Base-by-base conservation (phyloP, 2,113 vertebrate species). In the Carassius auratus region DNA sequence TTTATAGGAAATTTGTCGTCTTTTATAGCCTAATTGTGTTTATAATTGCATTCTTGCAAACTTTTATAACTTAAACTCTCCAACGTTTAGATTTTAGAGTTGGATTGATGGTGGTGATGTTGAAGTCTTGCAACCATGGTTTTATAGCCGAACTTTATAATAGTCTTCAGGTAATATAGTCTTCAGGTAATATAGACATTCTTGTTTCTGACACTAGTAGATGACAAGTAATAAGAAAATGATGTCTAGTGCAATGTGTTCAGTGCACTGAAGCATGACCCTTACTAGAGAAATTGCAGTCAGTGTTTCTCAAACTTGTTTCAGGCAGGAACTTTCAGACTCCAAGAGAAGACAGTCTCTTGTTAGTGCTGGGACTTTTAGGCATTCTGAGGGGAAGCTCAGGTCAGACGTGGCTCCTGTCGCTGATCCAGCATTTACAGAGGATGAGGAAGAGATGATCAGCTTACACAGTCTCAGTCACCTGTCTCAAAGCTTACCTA, bases 321-420 rank as follows among this genome's bases (percentile, higher is more conserved):
- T 1, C 15, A 55, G 52, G 13, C 14, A 38, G 17, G 8, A 10
- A 21, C 17, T 21, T 21, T 77, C 30, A 30, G 74, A 76, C 13
- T 76, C 50, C 14, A 62, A 33, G 48, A 1, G 55, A 21, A 3
- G 57, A 36, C 55, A 79, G 76, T n/a, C 10, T 61, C 21, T 79
- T 61, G 33, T 78, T 79, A 61, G 76, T 79, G 55, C 21, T 79
- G 33, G 52, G 26, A 55, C 17, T 71, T 71, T 71, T 17, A 71
- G 36, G 36, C 19, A 5, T 8, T 21, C 36, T 79, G 55, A 76
- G 52, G 68, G 62, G 33, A 68, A 21, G 15, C 76, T 71, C 10
- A 71, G 77, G 15, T 81, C 77, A 73, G 23, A 73, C 13, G 1
- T 3, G 45, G 42, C 57, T 68, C 45, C 68, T 81, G 78, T 64